phyloP scores from a whole-genome alignment of 2,113 vertebrate species.

The Forbesichthys papilliferus region DNA sequence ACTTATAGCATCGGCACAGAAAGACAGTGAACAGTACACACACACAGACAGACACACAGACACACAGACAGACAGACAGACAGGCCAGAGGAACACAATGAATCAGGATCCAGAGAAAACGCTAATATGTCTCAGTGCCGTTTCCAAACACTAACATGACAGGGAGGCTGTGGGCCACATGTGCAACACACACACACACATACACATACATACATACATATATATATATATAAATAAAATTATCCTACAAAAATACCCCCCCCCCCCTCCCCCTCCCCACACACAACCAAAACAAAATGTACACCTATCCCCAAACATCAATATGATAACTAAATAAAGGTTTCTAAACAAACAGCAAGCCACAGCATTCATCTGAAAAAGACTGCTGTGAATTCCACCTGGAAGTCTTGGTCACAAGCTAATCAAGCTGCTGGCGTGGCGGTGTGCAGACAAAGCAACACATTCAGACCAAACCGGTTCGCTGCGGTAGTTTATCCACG shows the following conservation, averaged over 20 bases:
- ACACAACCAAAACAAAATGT: background rate
- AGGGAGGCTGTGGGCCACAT: background rate
- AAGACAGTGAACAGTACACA: constrained; percentile 41
- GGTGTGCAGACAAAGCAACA: constrained; percentile 46
- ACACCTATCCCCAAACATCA: too few species aligned
- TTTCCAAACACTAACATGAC: background rate
- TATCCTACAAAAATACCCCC: too few species aligned
- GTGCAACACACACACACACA: background rate
- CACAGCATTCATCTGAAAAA: too few species aligned
- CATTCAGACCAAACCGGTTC: constrained; percentile 49
- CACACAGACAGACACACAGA: constrained; percentile 6
- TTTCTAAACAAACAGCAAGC: background rate
- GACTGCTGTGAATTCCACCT: background rate
- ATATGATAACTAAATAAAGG: too few species aligned
- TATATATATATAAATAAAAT: too few species aligned
- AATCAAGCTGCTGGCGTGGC: constrained; percentile 30
- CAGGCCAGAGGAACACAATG: background rate
- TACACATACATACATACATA: background rate
- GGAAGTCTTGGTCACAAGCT: background rate
- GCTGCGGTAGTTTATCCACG: background rate
- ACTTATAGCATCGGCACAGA: constrained; percentile 44
- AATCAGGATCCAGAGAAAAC: constrained; percentile 5
- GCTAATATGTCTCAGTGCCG: background rate
- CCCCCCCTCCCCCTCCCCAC: too few species aligned
- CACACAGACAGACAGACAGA: constrained; percentile 17